Base-by-base conservation (phyloP, 2,888 invertebrate genomes). In the Dolichomitus sp. region DNA sequence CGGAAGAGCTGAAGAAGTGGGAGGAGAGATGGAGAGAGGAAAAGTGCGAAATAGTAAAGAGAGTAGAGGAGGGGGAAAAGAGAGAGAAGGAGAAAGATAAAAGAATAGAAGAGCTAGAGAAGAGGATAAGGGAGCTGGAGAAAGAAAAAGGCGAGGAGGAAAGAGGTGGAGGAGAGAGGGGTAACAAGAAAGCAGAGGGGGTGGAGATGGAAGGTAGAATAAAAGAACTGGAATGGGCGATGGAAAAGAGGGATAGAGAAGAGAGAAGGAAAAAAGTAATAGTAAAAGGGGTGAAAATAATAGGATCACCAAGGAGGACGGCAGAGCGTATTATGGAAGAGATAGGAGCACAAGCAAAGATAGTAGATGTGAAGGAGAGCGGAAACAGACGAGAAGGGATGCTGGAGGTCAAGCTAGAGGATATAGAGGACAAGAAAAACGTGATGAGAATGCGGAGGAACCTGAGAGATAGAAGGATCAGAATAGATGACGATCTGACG, bases 391-490 rank as follows among this genome's bases (percentile, higher is more conserved):
- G 65, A n/a, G 7, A 33, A 7, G n/a, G 12, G 17, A 68, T 48
- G 37, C 4, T 76, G 33, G 75, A 59, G 23, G 75, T 50, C 5
- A 48, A 17, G 19, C 23, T 76, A 59, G 68, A 59, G 23, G 9
- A 5, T 0, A 1, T 50, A 5, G 57, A 68, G 14, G 66, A n/a
- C 3, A 59, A 76, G 19, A 59, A 2, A n/a, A 37, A 68, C 14
- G 59, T 59, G 2, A 68, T 76, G 66, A 59, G n/a, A 12, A 65
- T 6, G 6, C 42, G 3, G 30, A 30, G 30, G 9, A 48, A 59
- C 14, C 0, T 66, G 12, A 45, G 14, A 11, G 75, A 19, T 0
- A 45, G 14, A 7, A 66, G n/a, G 19, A 19, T 19, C 0, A 52
- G 12, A 17, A 74, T 75, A 0, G 75, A 66, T 2, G 57, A 68